These are phyloP conservation scores for Varroa destructor DNA, from an alignment of 1,140 invertebrate genomes.

Conservation along the genomic window DNA sequence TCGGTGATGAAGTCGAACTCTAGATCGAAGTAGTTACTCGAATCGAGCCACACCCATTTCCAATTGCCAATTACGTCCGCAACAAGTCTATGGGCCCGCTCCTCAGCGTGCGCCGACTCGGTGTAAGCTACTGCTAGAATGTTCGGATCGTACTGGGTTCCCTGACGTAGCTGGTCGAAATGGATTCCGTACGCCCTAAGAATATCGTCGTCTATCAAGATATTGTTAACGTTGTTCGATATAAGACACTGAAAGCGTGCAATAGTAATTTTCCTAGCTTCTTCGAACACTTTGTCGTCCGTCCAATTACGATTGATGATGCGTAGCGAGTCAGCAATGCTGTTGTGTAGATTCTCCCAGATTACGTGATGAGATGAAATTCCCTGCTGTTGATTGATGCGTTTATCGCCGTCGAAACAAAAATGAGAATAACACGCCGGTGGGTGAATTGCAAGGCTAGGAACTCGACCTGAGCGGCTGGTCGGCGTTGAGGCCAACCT, in stretches of 20 bases:
- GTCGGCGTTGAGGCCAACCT: not conserved
- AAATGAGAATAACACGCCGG: not conserved
- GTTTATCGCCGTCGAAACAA: not conserved
- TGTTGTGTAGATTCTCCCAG: not conserved
- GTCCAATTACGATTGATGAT: not conserved
- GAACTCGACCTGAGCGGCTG: not conserved
- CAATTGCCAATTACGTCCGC: not conserved
- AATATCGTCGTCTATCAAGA: not conserved
- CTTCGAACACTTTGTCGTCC: not conserved
- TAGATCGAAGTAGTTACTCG: not conserved
- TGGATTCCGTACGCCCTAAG: not conserved
- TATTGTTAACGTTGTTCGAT: not conserved
- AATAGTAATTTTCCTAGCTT: slow-evolving; percentile 8
- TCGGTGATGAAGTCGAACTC: not conserved
- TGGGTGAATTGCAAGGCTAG: not conserved
- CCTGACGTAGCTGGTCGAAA: not conserved
- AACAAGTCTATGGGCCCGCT: not conserved
- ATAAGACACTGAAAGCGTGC: not conserved
- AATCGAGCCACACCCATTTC: not conserved
- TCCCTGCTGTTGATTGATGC: slow-evolving; percentile 5
- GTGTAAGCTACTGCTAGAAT: not conserved
- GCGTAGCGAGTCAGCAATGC: not conserved
- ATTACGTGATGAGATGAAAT: not conserved
- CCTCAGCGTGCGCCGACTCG: not conserved
- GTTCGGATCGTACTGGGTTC: not conserved